Percentiles rank a stretch among this genome's conserved stretches.
Evolutionary conservation across 2,797 vertebrate genomes (phyloP).

Genomic region (Carapus acus): DNA sequence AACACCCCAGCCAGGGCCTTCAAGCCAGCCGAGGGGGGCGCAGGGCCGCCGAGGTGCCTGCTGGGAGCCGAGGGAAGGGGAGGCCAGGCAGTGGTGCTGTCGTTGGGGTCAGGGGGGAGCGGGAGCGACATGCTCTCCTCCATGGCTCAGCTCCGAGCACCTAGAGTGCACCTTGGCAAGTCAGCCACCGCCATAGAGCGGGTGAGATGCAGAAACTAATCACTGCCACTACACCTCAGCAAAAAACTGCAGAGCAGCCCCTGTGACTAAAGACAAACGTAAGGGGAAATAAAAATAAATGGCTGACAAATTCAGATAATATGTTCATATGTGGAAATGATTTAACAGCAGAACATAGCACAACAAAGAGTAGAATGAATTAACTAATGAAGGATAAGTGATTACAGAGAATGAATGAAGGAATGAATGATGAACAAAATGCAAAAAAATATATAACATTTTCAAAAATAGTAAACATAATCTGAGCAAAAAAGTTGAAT

Average conservation of each 20-base stretch:
- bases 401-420: too few relatives aligned
- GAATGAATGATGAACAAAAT: too few relatives aligned
- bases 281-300: neutral
- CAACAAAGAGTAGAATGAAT: too few relatives aligned
- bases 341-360: too few relatives aligned
- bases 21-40: constrained; percentile 56
- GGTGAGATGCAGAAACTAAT: constrained; percentile 21
- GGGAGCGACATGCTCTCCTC: constrained; percentile 48
- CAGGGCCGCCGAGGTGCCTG: constrained; percentile 62
- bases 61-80: constrained; percentile 57
- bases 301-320: too few relatives aligned
- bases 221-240: constrained; percentile 41
- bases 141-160: constrained; percentile 60
- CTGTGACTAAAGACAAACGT: too few relatives aligned
- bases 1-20: constrained; percentile 76
- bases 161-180: constrained; percentile 15
- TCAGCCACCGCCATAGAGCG: constrained; percentile 40
- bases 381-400: too few relatives aligned
- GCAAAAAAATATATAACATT: too few relatives aligned
- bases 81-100: constrained; percentile 46
- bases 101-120: constrained; percentile 52
- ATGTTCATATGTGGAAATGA: neutral
- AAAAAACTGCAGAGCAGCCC: too few relatives aligned
- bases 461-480: too few relatives aligned
- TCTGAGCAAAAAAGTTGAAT: too few relatives aligned